phyloP scores from a whole-genome alignment of 1,140 invertebrate species.

The Ceratosolen solmsi region DNA sequence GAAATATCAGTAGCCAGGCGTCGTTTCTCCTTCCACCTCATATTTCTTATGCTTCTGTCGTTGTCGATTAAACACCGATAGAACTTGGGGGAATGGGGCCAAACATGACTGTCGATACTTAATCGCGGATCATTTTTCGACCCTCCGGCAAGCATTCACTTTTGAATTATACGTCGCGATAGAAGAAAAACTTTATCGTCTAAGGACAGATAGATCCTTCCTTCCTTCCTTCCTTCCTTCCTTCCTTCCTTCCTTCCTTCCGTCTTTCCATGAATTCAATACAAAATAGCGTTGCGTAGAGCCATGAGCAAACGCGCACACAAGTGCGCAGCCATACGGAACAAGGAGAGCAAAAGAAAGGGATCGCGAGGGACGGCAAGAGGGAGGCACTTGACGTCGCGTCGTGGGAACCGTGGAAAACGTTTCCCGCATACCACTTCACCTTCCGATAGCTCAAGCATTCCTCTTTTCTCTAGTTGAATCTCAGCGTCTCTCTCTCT shows the following conservation, averaged over 20 bases:
- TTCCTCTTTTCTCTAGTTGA: conserved; percentile 1
- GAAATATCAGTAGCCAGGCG: not conserved
- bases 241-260: too few species aligned
- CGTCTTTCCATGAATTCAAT: too few species aligned
- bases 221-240: not conserved
- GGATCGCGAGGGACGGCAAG: conserved; percentile 51
- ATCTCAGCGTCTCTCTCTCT: not conserved
- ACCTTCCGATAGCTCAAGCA: conserved; percentile 15
- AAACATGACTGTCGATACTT: not conserved
- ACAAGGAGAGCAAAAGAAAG: conserved; percentile 5
- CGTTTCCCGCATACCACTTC: conserved; percentile 70
- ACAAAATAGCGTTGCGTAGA: too few species aligned
- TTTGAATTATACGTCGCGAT: not conserved
- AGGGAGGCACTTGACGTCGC: conserved; percentile 61
- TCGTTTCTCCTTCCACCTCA: not conserved
- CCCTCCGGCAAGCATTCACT: not conserved
- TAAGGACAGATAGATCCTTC: not conserved
- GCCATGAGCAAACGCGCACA: not conserved
- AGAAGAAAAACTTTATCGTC: not conserved
- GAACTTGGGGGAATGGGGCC: conserved; percentile 18
- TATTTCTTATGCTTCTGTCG: not conserved
- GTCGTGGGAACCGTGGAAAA: conserved; percentile 72
- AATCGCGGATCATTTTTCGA: not conserved
- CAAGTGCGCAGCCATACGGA: not conserved
- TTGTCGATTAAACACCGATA: conserved; percentile 39